These are phyloP conservation scores for Ephialtes manifestator DNA, from an alignment of 2,888 invertebrate species.

Conservation along the genomic window DNA sequence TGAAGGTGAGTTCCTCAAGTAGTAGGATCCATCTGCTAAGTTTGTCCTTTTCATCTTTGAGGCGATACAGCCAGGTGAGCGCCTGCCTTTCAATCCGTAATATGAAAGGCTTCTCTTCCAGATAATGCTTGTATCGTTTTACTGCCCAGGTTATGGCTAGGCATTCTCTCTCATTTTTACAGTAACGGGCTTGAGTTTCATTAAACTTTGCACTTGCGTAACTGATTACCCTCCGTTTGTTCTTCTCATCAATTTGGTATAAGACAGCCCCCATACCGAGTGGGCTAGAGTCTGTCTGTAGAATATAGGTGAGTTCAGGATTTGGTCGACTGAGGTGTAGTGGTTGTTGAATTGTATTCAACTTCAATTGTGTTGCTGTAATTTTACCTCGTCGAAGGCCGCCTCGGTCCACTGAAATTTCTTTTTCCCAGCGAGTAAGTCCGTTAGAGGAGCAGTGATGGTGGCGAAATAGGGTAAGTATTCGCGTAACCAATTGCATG, in stretches of 20 bases:
- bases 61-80: conserved; percentile 66
- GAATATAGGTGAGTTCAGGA: not conserved
- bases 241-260: not conserved
- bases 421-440: not conserved
- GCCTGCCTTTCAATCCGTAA: conserved; percentile 70
- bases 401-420: conserved; percentile 12
- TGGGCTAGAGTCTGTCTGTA: conserved; percentile 43
- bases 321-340: conserved; percentile 29
- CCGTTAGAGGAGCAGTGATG: not conserved
- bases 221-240: not conserved
- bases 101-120: conserved; percentile 67
- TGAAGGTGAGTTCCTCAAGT: conserved; percentile 69
- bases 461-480: too few relatives aligned
- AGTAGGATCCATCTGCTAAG: conserved; percentile 69
- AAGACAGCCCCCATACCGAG: not conserved
- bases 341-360: conserved; percentile 21
- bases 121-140: conserved; percentile 32
- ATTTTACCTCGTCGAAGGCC: conserved; percentile 12
- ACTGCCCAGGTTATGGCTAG: not conserved
- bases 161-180: not conserved
- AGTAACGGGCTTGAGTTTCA: not conserved
- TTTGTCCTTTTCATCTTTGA: conserved; percentile 68
- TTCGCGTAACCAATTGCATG: too few relatives aligned
- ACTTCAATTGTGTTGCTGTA: too few relatives aligned
- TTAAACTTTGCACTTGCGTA: not conserved